These are phyloP conservation scores for Dinocampus coccinellae DNA, from an alignment of 2,888 invertebrate genomes.

Conservation along the genomic window DNA sequence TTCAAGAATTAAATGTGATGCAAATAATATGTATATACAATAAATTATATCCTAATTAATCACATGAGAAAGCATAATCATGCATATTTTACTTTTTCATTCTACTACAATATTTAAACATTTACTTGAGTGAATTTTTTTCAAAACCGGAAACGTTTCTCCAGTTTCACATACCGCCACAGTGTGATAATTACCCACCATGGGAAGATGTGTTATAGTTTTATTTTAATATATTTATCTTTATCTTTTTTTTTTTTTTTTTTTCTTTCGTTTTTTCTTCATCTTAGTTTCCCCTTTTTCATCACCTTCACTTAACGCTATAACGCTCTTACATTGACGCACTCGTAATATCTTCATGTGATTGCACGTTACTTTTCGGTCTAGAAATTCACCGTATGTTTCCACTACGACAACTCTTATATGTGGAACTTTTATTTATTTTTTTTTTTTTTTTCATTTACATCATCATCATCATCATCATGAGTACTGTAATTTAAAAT, in stretches of 20 bases:
- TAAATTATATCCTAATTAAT: background rate
- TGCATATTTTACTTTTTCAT: background rate
- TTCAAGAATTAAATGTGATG: background rate
- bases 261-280: background rate
- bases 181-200: slow-evolving; percentile 63
- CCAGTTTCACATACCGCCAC: slow-evolving; percentile 63
- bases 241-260: slow-evolving; percentile 24
- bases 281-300: too few relatives aligned
- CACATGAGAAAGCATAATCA: background rate
- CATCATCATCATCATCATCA: background rate
- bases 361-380: background rate
- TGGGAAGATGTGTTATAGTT: slow-evolving; percentile 53
- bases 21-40: background rate
- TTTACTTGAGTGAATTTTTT: slow-evolving; percentile 40
- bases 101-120: background rate
- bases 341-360: background rate
- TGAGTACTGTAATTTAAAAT: background rate
- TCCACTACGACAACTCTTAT: background rate
- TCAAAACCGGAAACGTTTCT: slow-evolving; percentile 65
- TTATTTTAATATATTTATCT: background rate
- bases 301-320: background rate
- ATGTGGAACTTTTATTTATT: background rate
- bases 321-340: background rate
- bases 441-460: too few relatives aligned
- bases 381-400: background rate